Conservation (phyloP, 2,113 vertebrate species). For the Solea senegalensis region DNA sequence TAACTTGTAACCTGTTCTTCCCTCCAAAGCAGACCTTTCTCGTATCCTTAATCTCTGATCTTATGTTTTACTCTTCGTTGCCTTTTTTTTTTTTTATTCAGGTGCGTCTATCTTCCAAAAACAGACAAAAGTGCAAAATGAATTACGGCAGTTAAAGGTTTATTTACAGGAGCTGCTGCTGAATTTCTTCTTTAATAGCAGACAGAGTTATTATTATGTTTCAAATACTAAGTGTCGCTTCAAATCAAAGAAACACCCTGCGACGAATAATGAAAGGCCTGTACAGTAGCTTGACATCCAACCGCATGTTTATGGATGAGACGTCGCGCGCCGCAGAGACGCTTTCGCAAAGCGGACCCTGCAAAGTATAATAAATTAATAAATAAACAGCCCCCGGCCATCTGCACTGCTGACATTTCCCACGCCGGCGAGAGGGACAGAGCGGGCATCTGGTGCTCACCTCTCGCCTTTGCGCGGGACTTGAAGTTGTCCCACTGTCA, state of each 20-base stretch:
- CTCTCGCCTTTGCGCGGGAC: constrained; percentile 43
- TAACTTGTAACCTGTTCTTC: too few species aligned
- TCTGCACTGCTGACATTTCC: constrained; percentile 74
- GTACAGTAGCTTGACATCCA: constrained; percentile 61
- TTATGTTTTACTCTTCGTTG: too few species aligned
- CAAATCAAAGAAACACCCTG: constrained; percentile 48
- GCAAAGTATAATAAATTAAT: constrained; percentile 31
- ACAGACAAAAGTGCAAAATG: constrained; percentile 33
- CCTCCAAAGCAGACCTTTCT: too few species aligned
- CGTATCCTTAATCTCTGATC: too few species aligned
- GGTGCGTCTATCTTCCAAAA: constrained; percentile 22
- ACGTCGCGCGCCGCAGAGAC: constrained; percentile 50
- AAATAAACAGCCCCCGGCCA: constrained; percentile 35
- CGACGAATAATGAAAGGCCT: constrained; percentile 52
- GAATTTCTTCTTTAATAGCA: constrained; percentile 10
- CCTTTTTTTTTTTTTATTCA: neutral
- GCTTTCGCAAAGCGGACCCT: constrained; percentile 48
- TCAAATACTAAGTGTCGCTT: constrained; percentile 18
- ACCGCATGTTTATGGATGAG: constrained; percentile 78
- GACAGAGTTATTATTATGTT: constrained; percentile 25
- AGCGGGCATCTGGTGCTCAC: constrained; percentile 65
- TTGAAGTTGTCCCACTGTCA: constrained; percentile 64
- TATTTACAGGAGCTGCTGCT: constrained; percentile 30
- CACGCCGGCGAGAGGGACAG: constrained; percentile 39
- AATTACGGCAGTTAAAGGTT: constrained; percentile 25